Base-by-base conservation (phyloP, 1,140 invertebrate species). In the Megalopta genalis region DNA sequence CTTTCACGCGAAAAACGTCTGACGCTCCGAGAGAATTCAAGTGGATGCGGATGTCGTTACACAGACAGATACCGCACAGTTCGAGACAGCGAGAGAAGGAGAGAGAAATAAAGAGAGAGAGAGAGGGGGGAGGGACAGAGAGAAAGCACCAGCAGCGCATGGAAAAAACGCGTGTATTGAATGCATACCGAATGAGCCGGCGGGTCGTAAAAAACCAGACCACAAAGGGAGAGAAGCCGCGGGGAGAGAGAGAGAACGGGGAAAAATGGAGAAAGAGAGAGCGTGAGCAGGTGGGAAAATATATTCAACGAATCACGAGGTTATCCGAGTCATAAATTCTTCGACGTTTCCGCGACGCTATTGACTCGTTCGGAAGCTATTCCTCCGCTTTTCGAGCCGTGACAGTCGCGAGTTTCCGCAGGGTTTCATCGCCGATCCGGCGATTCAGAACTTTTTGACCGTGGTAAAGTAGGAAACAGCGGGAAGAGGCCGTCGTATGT, bases 21-120 rank as follows among this genome's bases (percentile, higher is more conserved):
- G 70, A 60, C 70, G 63, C 49, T 73, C 5, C 37, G 23, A 46
- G 32, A 25, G 77, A 74, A 79, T 73, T 74, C 39, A 60, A 79
- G 70, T 79, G 25, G 77, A 79, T 60, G 49, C 77, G 63, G 63
- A 74, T 62, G 77, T 74, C 59, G 63, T 60, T 79, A 74, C 70
- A 66, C 63, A 42, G 70, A 52, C 69, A 65, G 62, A 49, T 25
- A 39, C 62, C 16, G 49, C 18, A 37, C 54, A 32, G 27, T 59
- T 37, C 3, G 54, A 32, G 32, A 32, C 32, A 32, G 32, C 16
- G 37, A 46, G 42, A 62, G 52, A 6, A 23, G n/a, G 62, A n/a
- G 37, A 32, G 42, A 62, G 52, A 7, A 23, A n/a, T 1, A 32
- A 4, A 32, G 32, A 32, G 32, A 32, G 32, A 32, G 32, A 32